Base-by-base conservation (phyloP, 2,888 invertebrate genomes). In the Belgica antarctica region DNA sequence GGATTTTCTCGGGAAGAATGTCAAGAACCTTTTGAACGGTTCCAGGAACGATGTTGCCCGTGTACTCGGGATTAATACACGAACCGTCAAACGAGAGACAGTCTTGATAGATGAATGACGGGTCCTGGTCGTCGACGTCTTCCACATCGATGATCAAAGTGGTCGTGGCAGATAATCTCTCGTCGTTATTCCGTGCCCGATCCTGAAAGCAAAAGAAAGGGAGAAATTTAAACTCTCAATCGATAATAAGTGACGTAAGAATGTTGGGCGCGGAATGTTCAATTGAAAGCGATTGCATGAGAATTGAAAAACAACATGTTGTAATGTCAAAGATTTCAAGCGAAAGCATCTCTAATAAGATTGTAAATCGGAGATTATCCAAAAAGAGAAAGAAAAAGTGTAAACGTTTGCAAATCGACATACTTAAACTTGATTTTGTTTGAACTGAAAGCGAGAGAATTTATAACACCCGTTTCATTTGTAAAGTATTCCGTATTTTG, bases 81-180 rank as follows among this genome's bases (percentile, higher is more conserved):
- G 89, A 87, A 0, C 91, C 91, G 74, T 92, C 91, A 66, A 89
- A 84, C 0, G 89, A 80, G 74, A 87, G 88, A 77, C 94, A 94
- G 15, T 91, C 92, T 31, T 90, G 87, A 81, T 94, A 94, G 72
- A 92, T 90, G 77, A 94, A 95, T 0, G 92, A 91, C 0, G 94
- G 94, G 77, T 92, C 93, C 76, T 92, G 90, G 76, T 95, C 95
- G 76, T 95, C 94, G 62, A 92, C 94, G 75, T 95, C 95, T 75
- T 87, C 85, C 12, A 96, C 87, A 75, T 90, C 89, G 1, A 96
- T 89, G 0, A 89, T 90, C 72, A 96, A 80, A 0, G 91, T 94
- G 1, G 94, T 89, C 24, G 93, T 93, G n/a, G 92, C 88, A 0
- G 94, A 89, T 71, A 91, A 82, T 63, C 93, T 84, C 75, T 89